Evolutionary conservation across 2,113 vertebrate genomes (phyloP).

Genomic region (Cyanoliseus patagonus): DNA sequence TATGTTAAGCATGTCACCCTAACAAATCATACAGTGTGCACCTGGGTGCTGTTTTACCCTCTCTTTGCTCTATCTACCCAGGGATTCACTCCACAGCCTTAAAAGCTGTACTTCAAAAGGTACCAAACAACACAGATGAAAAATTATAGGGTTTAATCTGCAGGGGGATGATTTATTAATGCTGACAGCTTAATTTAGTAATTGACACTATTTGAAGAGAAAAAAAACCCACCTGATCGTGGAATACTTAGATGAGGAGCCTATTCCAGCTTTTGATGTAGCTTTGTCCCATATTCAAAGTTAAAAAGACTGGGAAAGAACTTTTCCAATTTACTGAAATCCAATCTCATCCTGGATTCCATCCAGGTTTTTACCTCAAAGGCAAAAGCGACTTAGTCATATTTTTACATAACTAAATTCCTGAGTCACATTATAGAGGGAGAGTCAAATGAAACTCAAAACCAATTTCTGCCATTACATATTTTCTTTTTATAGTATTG

Average conservation of each 20-base stretch:
- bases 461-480: not conserved
- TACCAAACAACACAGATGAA: not conserved
- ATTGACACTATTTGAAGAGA: not conserved
- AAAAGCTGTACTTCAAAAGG: not conserved
- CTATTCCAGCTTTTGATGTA: slow-evolving; percentile 14
- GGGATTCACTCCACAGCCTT: not conserved
- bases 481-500: not conserved
- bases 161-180: not conserved
- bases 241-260: not conserved
- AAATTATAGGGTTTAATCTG: not conserved
- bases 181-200: not conserved
- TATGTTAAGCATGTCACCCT: not conserved
- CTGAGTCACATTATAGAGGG: slow-evolving; percentile 36
- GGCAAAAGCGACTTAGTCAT: slow-evolving; percentile 24
- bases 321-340: slow-evolving; percentile 63
- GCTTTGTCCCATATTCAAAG: slow-evolving; percentile 43
- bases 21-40: not conserved
- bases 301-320: slow-evolving; percentile 55
- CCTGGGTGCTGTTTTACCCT: not conserved
- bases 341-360: slow-evolving; percentile 25
- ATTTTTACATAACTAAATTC: slow-evolving; percentile 31
- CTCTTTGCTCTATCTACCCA: not conserved
- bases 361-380: slow-evolving; percentile 56
- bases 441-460: slow-evolving; percentile 15
- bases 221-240: fast-evolving